phyloP scores from a whole-genome alignment of 1,140 invertebrate species.

The Coptotermes formosanus region DNA sequence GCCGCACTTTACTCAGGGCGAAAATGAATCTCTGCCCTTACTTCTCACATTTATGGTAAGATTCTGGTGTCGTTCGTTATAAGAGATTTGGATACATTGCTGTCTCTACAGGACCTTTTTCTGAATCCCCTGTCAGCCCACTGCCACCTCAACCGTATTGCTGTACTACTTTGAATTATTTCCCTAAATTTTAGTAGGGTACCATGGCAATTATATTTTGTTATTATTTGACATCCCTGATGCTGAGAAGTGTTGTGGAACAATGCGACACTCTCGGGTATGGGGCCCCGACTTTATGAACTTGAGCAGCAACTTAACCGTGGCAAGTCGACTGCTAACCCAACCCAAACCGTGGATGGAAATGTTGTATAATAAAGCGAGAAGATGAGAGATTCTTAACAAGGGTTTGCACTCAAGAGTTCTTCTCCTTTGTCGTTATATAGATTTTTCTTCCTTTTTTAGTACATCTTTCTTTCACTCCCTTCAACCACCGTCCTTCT shows the following conservation, averaged over 20 bases:
- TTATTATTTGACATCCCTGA: neutral
- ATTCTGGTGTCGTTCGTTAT: too few species aligned
- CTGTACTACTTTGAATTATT: too few species aligned
- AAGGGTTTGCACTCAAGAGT: constrained; percentile 14
- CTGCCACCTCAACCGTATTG: too few species aligned
- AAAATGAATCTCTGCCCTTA: too few species aligned
- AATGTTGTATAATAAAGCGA: constrained; percentile 11
- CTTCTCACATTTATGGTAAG: too few species aligned
- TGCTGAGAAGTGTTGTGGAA: neutral
- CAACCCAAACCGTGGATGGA: constrained; percentile 1
- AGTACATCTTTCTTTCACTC: neutral
- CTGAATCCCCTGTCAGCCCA: too few species aligned
- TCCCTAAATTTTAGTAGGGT: too few species aligned
- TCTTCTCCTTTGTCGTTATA: constrained; percentile 14
- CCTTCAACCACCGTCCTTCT: neutral
- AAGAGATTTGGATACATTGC: too few species aligned
- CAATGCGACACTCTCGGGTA: neutral
- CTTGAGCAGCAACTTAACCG: neutral
- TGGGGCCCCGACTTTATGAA: neutral
- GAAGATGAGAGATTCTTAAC: constrained; percentile 16
- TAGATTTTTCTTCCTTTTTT: constrained; percentile 19
- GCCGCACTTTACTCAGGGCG: too few species aligned
- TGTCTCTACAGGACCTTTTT: too few species aligned
- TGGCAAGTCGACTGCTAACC: neutral
- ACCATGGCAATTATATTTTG: neutral